Evolutionary conservation across 2,113 vertebrate genomes (phyloP).

Genomic region (Entelurus aequoreus): DNA sequence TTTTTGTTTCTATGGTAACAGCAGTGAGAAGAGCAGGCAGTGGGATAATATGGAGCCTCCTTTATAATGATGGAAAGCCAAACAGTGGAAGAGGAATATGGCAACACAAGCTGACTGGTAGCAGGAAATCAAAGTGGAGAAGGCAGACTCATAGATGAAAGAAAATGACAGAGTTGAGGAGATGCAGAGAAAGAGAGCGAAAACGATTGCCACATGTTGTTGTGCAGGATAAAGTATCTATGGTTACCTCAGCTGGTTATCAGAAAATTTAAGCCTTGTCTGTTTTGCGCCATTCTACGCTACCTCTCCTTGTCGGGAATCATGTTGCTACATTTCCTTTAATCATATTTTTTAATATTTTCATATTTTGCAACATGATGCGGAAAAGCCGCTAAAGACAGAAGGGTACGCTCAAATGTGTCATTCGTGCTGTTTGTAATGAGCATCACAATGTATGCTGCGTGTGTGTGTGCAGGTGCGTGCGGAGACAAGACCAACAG

Average conservation of each 20-base stretch:
- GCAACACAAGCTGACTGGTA: constrained; percentile 14
- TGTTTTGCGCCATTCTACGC: constrained; percentile 41
- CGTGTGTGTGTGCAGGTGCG: background rate
- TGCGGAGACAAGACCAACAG: constrained; percentile 6
- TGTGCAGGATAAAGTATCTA: constrained; percentile 80
- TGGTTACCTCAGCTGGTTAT: constrained; percentile 72
- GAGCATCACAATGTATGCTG: background rate
- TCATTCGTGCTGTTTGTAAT: background rate
- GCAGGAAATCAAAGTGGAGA: constrained; percentile 1
- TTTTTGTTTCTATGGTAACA: constrained; percentile 73
- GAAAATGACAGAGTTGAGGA: constrained; percentile 6
- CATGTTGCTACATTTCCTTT: constrained; percentile 8
- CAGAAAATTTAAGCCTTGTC: constrained; percentile 48
- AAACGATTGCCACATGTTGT: constrained; percentile 67
- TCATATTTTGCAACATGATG: too few species aligned
- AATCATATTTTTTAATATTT: constrained; percentile 9
- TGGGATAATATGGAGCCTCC: constrained; percentile 35
- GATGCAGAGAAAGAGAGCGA: constrained; percentile 34
- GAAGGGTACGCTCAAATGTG: constrained; percentile 42
- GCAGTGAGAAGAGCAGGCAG: constrained; percentile 39
- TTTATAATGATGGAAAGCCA: constrained; percentile 46
- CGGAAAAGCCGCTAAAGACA: background rate
- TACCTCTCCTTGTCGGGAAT: constrained; percentile 27
- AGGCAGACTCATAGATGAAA: background rate
- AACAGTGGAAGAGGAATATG: constrained; percentile 24